Conservation (phyloP, 2,888 invertebrate species). For the Acanthosepion pharaonis region DNA sequence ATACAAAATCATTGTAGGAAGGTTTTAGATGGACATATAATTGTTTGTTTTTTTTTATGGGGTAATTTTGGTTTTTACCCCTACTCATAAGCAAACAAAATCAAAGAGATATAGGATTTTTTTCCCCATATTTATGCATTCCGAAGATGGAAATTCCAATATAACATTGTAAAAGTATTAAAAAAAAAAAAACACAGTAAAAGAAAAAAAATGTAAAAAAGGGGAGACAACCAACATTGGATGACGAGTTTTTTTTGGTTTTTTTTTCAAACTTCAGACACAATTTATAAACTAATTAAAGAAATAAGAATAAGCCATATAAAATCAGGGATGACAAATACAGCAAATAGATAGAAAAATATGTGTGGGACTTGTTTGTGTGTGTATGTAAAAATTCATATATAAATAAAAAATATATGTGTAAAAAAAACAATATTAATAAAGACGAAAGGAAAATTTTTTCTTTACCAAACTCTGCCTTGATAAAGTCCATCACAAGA, state of each 20-base stretch:
- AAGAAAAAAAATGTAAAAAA: not conserved
- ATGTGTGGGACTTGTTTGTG: not conserved
- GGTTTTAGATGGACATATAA: not conserved
- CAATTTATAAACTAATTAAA: not conserved
- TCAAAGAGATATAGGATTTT: not conserved
- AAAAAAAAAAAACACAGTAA: not conserved
- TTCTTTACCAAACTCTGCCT: too few species aligned
- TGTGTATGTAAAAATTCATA: not conserved
- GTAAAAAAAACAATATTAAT: too few species aligned
- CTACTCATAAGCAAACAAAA: not conserved
- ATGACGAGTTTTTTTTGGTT: too few species aligned
- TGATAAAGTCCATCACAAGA: too few species aligned
- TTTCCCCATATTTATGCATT: not conserved
- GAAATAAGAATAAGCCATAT: not conserved
- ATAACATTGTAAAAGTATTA: not conserved
- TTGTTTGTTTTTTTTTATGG: not conserved
- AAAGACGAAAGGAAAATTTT: too few species aligned
- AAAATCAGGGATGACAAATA: not conserved
- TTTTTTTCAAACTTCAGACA: not conserved
- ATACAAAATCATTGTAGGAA: not conserved
- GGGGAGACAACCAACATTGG: not conserved
- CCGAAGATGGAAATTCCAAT: not conserved
- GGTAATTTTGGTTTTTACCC: not conserved
- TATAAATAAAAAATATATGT: not conserved
- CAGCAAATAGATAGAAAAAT: not conserved